Evolutionary conservation across 2,113 vertebrate species (phyloP).

Genomic region (Girardinichthys multiradiatus): DNA sequence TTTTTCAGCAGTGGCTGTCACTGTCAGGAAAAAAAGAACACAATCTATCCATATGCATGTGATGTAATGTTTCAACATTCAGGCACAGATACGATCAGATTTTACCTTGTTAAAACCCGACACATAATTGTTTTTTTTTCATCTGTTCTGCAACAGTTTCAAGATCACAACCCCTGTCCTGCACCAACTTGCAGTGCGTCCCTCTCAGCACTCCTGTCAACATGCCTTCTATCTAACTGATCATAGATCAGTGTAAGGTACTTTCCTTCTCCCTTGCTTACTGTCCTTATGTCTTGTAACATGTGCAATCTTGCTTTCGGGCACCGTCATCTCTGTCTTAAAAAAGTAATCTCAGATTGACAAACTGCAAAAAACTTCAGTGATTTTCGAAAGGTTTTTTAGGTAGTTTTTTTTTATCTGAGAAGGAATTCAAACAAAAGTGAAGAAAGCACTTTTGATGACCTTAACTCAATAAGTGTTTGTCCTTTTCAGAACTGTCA

Average conservation of each 20-base stretch:
- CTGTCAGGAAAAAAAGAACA: too few species aligned
- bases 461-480: neutral
- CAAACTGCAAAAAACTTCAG: slow-evolving; percentile 26
- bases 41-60: too few species aligned
- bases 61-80: neutral
- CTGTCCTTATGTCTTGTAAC: slow-evolving; percentile 47
- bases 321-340: slow-evolving; percentile 28
- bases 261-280: slow-evolving; percentile 11
- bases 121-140: neutral
- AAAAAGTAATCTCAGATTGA: slow-evolving; percentile 16
- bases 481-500: neutral
- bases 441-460: slow-evolving; percentile 4
- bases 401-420: neutral
- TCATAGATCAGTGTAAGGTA: slow-evolving; percentile 23
- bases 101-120: neutral
- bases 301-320: slow-evolving; percentile 60
- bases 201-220: neutral
- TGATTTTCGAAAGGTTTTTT: slow-evolving; percentile 8
- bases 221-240: slow-evolving; percentile 17
- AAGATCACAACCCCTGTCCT: slow-evolving; percentile 22
- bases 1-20: too few species aligned
- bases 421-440: slow-evolving; percentile 29
- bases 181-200: slow-evolving; percentile 45
- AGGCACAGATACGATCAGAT: neutral
- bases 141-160: slow-evolving; percentile 26